Evolutionary conservation across 2,888 invertebrate genomes (phyloP).

Genomic region (Lepidocyrtoides sp.): DNA sequence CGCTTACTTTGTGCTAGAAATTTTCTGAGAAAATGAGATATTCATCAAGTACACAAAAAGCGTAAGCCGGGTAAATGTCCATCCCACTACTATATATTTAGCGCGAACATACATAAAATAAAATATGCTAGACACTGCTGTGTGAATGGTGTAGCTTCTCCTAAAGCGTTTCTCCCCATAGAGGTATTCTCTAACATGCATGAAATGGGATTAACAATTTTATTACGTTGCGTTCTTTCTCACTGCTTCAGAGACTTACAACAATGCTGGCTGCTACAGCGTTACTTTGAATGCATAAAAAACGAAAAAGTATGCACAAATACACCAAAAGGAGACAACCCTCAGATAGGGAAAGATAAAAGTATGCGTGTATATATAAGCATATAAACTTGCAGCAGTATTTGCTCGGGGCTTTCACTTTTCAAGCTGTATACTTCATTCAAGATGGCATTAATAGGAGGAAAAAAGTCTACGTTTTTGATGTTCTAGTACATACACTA

Average conservation of each 20-base stretch:
- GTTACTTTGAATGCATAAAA: conserved; percentile 8
- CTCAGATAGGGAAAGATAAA: conserved; percentile 5
- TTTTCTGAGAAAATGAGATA: conserved; percentile 46
- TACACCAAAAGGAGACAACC: conserved; percentile 39
- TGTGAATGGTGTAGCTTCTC: conserved; percentile 3
- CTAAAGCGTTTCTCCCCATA: conserved; percentile 53
- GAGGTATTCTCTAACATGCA: conserved; percentile 65
- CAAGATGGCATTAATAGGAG: neutral
- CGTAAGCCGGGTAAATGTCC: neutral
- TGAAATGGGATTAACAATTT: conserved; percentile 71
- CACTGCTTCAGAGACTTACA: neutral
- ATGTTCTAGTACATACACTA: neutral
- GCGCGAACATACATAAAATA: neutral
- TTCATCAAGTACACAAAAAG: conserved; percentile 33
- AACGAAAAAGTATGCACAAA: conserved; percentile 21
- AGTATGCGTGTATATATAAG: neutral
- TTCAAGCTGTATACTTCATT: neutral
- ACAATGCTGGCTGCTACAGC: too few species aligned
- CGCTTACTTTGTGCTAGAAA: conserved; percentile 1
- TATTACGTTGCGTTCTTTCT: conserved; percentile 56
- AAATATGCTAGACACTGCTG: neutral
- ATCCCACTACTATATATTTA: neutral
- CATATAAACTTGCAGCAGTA: conserved; percentile 2
- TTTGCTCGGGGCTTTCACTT: conserved; percentile 33
- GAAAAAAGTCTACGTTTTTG: neutral